phyloP scores from a whole-genome alignment of 2,797 vertebrate genomes.

The Alca torda region DNA sequence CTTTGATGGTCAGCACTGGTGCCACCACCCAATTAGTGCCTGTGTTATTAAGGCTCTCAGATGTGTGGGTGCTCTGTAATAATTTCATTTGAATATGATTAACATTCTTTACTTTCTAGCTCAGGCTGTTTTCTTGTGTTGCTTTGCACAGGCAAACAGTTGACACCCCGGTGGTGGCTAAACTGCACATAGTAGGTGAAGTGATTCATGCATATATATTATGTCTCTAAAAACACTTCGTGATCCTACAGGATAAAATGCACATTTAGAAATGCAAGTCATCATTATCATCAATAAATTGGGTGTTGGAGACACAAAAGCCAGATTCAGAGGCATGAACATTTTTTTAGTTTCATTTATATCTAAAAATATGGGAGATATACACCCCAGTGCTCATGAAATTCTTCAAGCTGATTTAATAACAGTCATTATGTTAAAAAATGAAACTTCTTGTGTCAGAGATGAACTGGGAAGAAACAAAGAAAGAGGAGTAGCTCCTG shows the following conservation, averaged over 20 bases:
- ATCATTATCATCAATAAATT: slow-evolving; percentile 52
- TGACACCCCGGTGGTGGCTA: not conserved
- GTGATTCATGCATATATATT: not conserved
- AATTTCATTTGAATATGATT: not conserved
- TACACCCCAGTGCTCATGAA: slow-evolving; percentile 19
- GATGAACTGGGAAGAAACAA: slow-evolving; percentile 71
- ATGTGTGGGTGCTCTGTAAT: not conserved
- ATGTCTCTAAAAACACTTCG: slow-evolving; percentile 13
- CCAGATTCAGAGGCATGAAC: slow-evolving; percentile 23
- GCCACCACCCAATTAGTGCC: not conserved
- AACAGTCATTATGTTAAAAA: slow-evolving; percentile 69
- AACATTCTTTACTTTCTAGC: not conserved
- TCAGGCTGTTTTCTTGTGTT: not conserved
- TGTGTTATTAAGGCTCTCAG: slow-evolving; percentile 2
- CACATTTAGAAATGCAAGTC: slow-evolving; percentile 45
- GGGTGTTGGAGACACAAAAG: slow-evolving; percentile 15
- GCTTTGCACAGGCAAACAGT: not conserved
- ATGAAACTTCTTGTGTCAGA: slow-evolving; percentile 63
- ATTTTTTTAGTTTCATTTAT: slow-evolving; percentile 37
- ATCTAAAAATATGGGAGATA: slow-evolving; percentile 59
- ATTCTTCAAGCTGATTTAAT: slow-evolving; percentile 69
- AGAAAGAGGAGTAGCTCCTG: slow-evolving; percentile 48
- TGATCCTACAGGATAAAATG: slow-evolving; percentile 20
- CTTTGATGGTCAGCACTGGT: slow-evolving; percentile 37
- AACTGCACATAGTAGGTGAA: not conserved